Evolutionary conservation across 2,888 invertebrate species (phyloP), one percentile per base, ranked within the genome.

Genomic region (Cartodere bifasciata): DNA sequence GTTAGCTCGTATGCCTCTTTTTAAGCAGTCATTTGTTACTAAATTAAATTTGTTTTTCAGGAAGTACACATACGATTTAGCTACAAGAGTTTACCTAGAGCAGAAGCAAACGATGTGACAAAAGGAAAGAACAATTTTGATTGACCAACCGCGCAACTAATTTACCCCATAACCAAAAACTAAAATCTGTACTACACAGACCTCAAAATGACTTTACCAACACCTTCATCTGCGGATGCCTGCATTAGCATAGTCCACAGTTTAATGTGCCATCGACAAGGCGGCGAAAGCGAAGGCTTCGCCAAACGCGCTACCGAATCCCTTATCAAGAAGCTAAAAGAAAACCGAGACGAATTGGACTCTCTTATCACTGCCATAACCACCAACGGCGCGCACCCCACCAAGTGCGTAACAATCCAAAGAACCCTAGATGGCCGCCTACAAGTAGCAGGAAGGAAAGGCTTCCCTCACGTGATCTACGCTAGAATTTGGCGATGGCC

Each of bases 401-500:
- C 90, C 52, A 92, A 92, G 68, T 97, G 95, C 67, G 94, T 97
- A 15, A 95, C 95, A 1, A 97, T 97, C 51, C 95, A 92, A 53
- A 70, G 95, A 47, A 97, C 97, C 3, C 65, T 97, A 13, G 95
- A 97, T 66, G 95, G 95, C 4, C 68, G 95, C 46, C 64, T 97
- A 44, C 97, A 98, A 75, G 91, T 92, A 30, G 95, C 95, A 10
- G 95, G 97, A 10, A 71, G 94, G 28, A 97, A 97, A 64, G 95
- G 95, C 3, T 98, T 98, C 53, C 97, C 95, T 3, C 97, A 97
- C 60, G 95, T 97, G 2, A 94, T 97, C 40, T 97, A 97, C 51
- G 91, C 95, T 1, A 72, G 91, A 15, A 94, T 97, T 42, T 97
- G 95, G 94, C 75, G 97, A 44, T 97, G 94, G 92, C 94, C 94